Conservation (phyloP, 2,113 vertebrate genomes). For the Saguinus midas region DNA sequence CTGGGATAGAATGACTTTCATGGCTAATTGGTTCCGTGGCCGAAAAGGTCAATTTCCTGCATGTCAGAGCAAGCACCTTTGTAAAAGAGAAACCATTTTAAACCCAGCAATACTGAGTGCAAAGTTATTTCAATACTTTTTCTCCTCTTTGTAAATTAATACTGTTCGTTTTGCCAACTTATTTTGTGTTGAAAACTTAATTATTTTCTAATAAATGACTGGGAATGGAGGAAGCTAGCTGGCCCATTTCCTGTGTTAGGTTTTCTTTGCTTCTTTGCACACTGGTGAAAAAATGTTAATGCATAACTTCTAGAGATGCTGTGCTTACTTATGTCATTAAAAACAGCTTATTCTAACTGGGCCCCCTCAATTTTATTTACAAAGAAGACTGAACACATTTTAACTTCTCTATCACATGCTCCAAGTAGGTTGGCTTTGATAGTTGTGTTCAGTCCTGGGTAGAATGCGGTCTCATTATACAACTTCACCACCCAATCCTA, state of each 20-base stretch:
- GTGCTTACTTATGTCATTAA: not conserved
- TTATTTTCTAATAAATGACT: conserved; percentile 8
- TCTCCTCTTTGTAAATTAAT: not conserved
- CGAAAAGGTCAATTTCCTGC: not conserved
- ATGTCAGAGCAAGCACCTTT: not conserved
- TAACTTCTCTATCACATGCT: not conserved
- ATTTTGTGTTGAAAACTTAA: conserved; percentile 27
- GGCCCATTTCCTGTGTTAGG: not conserved
- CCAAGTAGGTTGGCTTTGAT: not conserved
- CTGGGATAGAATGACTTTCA: not conserved
- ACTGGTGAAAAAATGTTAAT: not conserved
- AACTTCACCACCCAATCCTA: not conserved
- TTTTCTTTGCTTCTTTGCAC: conserved; percentile 18
- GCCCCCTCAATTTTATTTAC: not conserved
- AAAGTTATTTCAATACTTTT: not conserved
- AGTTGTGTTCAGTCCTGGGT: not conserved
- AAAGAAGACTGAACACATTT: not conserved
- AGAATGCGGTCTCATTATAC: conserved; percentile 18
- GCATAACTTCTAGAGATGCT: not conserved
- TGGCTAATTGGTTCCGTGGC: not conserved
- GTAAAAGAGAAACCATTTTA: not conserved
- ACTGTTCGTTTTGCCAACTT: not conserved
- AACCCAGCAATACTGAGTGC: not conserved
- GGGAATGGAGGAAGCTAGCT: not conserved
- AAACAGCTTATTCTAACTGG: conserved; percentile 34